These are phyloP conservation scores for Pachypsylla venusta DNA, from an alignment of 1,140 invertebrate genomes.

Conservation along the genomic window DNA sequence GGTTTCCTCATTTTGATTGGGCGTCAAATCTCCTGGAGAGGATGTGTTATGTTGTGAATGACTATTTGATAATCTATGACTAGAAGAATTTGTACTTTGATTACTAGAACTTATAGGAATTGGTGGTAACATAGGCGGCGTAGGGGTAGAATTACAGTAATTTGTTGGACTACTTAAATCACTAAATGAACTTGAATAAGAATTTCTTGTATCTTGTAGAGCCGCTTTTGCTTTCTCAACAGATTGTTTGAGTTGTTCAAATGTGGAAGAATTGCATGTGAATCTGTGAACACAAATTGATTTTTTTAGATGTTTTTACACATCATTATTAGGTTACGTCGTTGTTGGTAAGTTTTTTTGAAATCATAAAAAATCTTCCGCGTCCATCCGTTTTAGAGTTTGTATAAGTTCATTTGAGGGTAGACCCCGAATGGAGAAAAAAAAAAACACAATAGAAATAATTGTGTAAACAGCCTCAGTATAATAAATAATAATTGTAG, in stretches of 20 bases:
- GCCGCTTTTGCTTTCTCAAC: slow-evolving; percentile 78
- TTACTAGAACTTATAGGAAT: neutral
- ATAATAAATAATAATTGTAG: no score
- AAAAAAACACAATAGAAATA: no score
- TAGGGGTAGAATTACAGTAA: neutral
- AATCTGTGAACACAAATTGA: no score
- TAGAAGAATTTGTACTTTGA: neutral
- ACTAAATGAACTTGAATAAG: slow-evolving; percentile 19
- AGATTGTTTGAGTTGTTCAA: slow-evolving; percentile 73
- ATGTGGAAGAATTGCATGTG: slow-evolving; percentile 52
- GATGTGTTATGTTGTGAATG: neutral
- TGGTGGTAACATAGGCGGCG: neutral
- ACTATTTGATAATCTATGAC: slow-evolving; percentile 3
- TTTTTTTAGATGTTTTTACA: no score
- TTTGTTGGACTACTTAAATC: slow-evolving; percentile 8
- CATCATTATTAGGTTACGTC: no score
- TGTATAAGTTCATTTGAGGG: no score
- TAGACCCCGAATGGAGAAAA: no score
- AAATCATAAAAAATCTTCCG: no score
- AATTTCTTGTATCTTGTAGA: slow-evolving; percentile 35
- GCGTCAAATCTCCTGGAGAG: neutral
- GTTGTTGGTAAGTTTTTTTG: no score
- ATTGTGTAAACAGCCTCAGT: no score
- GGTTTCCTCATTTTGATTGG: neutral
- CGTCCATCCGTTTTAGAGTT: no score